A percentile compares a stretch with the other conserved stretches of the same genome.
Evolutionary conservation across 2,888 invertebrate species (phyloP).

Genomic region (Mesoligia furuncula): DNA sequence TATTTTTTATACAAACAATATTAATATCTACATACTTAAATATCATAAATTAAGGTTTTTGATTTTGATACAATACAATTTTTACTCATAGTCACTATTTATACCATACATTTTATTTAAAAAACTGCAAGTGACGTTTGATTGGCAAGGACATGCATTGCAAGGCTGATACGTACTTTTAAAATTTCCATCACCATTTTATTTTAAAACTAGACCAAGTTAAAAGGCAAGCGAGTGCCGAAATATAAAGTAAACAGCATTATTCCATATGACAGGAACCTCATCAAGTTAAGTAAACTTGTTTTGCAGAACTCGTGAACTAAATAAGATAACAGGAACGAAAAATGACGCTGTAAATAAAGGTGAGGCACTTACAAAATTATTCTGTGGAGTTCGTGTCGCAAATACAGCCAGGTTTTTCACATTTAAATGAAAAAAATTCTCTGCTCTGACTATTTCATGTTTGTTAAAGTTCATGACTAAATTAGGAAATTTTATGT

Average conservation of each 20-base stretch:
- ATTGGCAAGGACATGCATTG: constrained; percentile 54
- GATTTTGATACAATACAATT: constrained; percentile 44
- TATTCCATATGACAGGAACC: constrained; percentile 21
- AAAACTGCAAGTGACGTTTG: constrained; percentile 33
- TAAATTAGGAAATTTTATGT: neutral
- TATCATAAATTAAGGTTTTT: constrained; percentile 70
- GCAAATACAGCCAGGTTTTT: constrained; percentile 14
- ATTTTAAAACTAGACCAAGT: constrained; percentile 10
- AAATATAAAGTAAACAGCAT: constrained; percentile 23
- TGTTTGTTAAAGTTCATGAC: neutral
- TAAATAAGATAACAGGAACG: constrained; percentile 37
- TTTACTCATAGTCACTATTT: constrained; percentile 32
- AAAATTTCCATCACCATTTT: constrained; percentile 26
- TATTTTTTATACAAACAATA: constrained; percentile 76
- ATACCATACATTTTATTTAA: constrained; percentile 16
- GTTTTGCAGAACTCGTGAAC: constrained; percentile 35
- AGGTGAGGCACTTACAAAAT: constrained; percentile 51
- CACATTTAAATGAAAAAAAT: neutral
- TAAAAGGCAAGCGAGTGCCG: constrained; percentile 34
- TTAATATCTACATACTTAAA: constrained; percentile 69
- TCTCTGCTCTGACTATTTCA: neutral
- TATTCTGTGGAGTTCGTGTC: constrained; percentile 35
- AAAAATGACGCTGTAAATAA: constrained; percentile 47
- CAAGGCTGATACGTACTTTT: constrained; percentile 23
- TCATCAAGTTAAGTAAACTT: constrained; percentile 46